Evolutionary conservation across 2,797 vertebrate species (phyloP).

Genomic region (Lutjanus campechanus): DNA sequence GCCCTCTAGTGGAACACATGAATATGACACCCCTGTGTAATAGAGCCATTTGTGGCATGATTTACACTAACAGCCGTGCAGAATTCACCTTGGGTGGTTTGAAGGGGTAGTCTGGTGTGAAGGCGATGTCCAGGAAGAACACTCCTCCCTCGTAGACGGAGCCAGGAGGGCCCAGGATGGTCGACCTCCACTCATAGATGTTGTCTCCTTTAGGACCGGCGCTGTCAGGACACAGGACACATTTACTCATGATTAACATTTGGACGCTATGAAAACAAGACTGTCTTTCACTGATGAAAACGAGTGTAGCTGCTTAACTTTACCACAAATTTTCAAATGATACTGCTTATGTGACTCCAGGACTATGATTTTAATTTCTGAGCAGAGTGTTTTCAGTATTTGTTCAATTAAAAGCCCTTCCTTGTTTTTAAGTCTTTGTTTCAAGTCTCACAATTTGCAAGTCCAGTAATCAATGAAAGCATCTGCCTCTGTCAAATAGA

Average conservation of each 20-base stretch:
- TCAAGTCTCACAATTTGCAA: neutral
- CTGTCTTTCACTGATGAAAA: neutral
- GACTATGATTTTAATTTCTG: neutral
- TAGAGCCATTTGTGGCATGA: neutral
- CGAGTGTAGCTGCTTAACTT: neutral
- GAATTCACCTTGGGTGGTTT: constrained; percentile 95
- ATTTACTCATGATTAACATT: neutral
- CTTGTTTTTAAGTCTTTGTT: neutral
- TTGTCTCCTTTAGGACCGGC: constrained; percentile 97
- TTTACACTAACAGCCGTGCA: neutral
- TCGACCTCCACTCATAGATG: constrained; percentile 97
- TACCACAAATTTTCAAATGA: neutral
- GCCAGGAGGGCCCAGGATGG: constrained; percentile 95
- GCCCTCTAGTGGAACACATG: constrained; percentile 54
- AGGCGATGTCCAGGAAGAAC: constrained; percentile 97
- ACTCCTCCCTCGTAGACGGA: constrained; percentile 97
- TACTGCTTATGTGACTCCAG: neutral
- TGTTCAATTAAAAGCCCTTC: neutral
- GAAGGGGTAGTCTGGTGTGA: constrained; percentile 97
- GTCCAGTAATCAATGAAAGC: neutral
- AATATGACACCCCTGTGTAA: neutral
- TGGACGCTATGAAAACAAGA: neutral
- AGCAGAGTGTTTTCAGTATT: neutral
- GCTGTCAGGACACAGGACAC: constrained; percentile 67
- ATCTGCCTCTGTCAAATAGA: neutral